Conservation (phyloP, 2,888 invertebrate species). For the Bursaphelenchus okinawaensis region DNA sequence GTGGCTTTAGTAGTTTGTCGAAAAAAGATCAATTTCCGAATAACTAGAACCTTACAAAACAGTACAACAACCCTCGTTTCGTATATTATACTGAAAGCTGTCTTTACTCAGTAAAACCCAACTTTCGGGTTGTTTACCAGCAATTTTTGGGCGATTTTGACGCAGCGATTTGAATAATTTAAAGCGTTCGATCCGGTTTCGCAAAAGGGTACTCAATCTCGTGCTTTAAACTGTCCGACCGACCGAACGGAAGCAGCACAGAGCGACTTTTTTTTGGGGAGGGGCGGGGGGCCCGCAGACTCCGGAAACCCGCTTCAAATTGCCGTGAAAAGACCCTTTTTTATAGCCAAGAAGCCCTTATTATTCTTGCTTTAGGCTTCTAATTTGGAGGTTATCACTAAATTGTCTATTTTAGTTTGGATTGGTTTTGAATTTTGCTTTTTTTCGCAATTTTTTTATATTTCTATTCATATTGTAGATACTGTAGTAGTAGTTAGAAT, state of each 20-base stretch:
- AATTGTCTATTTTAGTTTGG: not conserved
- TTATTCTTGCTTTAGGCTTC: not conserved
- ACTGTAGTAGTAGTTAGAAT: too few species aligned
- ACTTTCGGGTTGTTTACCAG: too few species aligned
- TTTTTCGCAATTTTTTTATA: not conserved
- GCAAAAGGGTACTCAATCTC: not conserved
- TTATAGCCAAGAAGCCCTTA: not conserved
- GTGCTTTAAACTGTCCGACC: not conserved
- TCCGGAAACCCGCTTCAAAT: not conserved
- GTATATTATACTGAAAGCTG: too few species aligned
- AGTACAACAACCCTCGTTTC: too few species aligned
- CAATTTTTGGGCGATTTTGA: too few species aligned
- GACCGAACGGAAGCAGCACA: not conserved
- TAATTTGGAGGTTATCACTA: not conserved
- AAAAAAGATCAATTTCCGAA: too few species aligned
- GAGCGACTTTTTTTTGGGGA: not conserved
- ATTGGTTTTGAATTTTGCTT: not conserved
- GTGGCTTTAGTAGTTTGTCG: too few species aligned
- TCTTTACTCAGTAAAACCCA: too few species aligned
- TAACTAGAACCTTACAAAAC: too few species aligned
- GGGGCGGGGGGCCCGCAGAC: not conserved
- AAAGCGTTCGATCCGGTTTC: not conserved
- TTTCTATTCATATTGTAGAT: not conserved
- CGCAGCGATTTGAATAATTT: not conserved
- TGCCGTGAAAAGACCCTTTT: not conserved